Base-by-base conservation (phyloP, 2,797 vertebrate genomes). In the Acrossocheilus fasciatus region DNA sequence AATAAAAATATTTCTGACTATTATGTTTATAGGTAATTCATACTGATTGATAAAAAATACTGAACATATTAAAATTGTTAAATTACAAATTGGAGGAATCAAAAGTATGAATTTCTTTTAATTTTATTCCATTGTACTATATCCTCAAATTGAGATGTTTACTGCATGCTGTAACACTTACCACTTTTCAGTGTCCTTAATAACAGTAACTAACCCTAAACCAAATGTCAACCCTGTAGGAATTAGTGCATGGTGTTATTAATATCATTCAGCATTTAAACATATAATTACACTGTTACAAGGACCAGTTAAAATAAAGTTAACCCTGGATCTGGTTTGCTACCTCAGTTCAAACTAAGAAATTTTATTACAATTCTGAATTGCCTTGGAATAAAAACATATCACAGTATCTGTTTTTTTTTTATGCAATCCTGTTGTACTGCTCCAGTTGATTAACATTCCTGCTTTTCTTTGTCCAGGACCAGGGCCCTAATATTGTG, bases 401-500 rank as follows among this genome's bases (percentile, higher is more conserved):
- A 30, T 36, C 30, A 68, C 14, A 36, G 36, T 36, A 18, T 68
- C 26, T 68, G 64, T 0, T 18, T 68, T 66, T 1, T 17, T 1
- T 17, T 66, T 34, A 66, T 66, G 77, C 23, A 14, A 2, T 30
- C 4, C 20, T 78, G 41, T 64, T 59, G 81, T 59, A 20, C 17
- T 34, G 6, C 23, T 34, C 54, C 14, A 7, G 36, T 70, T 47
- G 12, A 45, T 54, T 68, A 78, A 23, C 41, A 14, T 34, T 20
- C 41, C 41, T 83, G 0, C 23, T 81, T 77, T 43, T 18, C 7
- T 84, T 15, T 87, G 1, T 85, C 12, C 86, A 96, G 41, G 0
- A 10, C 41, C 41, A 43, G 94, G 89, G 50, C 3, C 4, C 72
- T 23, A 88, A 95, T 83, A 89, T 95, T 1, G 96, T 96, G 0